phyloP scores from a whole-genome alignment of 1,140 invertebrate species.

The Adoxophyes honmai region DNA sequence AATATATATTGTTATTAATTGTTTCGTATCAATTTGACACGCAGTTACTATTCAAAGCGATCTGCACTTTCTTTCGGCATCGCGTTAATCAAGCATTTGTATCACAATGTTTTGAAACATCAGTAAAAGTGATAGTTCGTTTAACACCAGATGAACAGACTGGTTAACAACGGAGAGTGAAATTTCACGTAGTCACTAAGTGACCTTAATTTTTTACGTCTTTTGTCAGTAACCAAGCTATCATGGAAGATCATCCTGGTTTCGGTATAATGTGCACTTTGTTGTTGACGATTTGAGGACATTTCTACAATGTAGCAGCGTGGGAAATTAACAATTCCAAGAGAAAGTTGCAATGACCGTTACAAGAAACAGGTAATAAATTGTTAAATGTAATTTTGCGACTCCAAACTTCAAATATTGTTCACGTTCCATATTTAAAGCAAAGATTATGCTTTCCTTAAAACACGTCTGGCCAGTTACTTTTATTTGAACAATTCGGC shows the following conservation, averaged over 20 bases:
- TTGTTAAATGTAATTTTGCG: background rate
- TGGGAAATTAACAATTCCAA: constrained; percentile 15
- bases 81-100: too few species aligned
- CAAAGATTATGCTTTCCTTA: constrained; percentile 17
- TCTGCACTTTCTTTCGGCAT: too few species aligned
- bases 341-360: constrained; percentile 22
- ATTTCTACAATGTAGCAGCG: background rate
- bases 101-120: background rate
- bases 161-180: background rate
- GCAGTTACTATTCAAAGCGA: background rate
- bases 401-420: background rate
- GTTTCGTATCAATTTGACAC: background rate
- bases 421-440: background rate
- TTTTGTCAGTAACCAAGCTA: background rate
- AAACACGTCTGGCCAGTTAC: constrained; percentile 19
- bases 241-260: background rate
- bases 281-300: background rate
- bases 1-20: background rate
- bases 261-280: background rate
- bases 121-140: background rate
- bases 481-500: constrained; percentile 2
- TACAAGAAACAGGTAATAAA: background rate
- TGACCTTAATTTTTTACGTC: constrained; percentile 3
- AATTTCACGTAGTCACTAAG: background rate
- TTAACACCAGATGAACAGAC: background rate